Evolutionary conservation across 1,140 invertebrate genomes (phyloP).

Genomic region (Zaprionus lachaisei): DNA sequence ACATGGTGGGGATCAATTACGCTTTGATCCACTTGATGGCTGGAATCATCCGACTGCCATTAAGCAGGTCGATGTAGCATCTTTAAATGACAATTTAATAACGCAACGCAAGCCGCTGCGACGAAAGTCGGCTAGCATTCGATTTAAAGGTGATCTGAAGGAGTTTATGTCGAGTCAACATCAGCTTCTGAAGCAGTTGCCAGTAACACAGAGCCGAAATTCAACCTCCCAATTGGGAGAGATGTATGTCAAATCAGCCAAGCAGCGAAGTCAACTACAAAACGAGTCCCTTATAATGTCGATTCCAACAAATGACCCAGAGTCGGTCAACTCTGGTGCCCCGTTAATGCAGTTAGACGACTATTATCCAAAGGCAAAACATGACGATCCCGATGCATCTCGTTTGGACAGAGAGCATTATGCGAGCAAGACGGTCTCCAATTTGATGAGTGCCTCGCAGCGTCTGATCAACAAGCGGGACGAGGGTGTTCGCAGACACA

Average conservation of each 20-base stretch:
- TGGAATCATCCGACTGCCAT: constrained; percentile 47
- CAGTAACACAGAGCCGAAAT: background rate
- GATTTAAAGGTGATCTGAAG: constrained; percentile 6
- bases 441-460: constrained; percentile 57
- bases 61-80: background rate
- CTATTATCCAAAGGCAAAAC: background rate
- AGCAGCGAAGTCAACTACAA: background rate
- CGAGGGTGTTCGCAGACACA: background rate
- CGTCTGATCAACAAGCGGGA: constrained; percentile 47
- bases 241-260: background rate
- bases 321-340: background rate
- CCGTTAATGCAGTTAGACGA: background rate
- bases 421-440: constrained; percentile 1
- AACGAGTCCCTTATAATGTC: background rate
- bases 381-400: background rate
- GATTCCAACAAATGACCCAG: background rate
- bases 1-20: background rate
- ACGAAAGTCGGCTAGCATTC: constrained; percentile 16
- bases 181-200: background rate
- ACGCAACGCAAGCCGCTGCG: constrained; percentile 28
- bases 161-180: background rate
- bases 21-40: constrained; percentile 43
- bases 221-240: constrained; percentile 7
- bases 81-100: background rate
- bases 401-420: constrained; percentile 49